phyloP scores from a whole-genome alignment of 2,113 vertebrate species.

The Hirundichthys speculiger region DNA sequence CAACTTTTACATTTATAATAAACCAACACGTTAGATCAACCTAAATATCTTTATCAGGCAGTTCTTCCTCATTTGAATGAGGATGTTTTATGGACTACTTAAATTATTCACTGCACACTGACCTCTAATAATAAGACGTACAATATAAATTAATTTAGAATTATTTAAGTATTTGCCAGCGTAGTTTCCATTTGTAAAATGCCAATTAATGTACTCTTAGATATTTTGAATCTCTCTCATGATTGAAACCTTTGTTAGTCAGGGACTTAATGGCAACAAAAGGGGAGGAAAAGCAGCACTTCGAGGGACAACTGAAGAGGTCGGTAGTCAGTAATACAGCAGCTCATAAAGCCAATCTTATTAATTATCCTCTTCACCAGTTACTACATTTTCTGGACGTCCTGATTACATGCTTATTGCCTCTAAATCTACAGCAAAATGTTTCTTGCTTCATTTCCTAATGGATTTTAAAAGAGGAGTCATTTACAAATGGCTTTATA shows the following conservation, averaged over 20 bases:
- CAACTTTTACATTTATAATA: no score
- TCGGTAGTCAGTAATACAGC: slow-evolving; percentile 82
- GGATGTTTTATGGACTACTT: background rate
- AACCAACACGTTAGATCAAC: no score
- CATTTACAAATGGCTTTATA: slow-evolving; percentile 83
- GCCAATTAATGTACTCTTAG: slow-evolving; percentile 72
- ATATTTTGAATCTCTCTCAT: slow-evolving; percentile 54
- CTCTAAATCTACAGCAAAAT: slow-evolving; percentile 76
- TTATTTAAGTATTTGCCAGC: slow-evolving; percentile 75
- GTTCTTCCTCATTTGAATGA: no score
- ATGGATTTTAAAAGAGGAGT: slow-evolving; percentile 82
- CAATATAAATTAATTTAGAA: slow-evolving; percentile 73
- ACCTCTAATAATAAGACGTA: slow-evolving; percentile 21
- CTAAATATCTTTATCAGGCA: no score
- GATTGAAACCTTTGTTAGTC: slow-evolving; percentile 68
- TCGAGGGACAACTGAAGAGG: slow-evolving; percentile 74
- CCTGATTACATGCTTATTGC: slow-evolving; percentile 82
- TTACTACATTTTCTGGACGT: slow-evolving; percentile 69
- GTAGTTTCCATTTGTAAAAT: slow-evolving; percentile 76
- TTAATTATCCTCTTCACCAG: slow-evolving; percentile 79
- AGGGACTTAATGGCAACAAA: slow-evolving; percentile 61
- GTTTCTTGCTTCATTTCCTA: slow-evolving; percentile 74
- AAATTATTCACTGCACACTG: background rate
- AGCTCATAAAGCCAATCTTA: slow-evolving; percentile 82
- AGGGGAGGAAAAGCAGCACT: slow-evolving; percentile 80